Evolutionary conservation across 2,888 invertebrate genomes (phyloP), one percentile per base, ranked within the genome.

Genomic region (Drosophila engyochracea): DNA sequence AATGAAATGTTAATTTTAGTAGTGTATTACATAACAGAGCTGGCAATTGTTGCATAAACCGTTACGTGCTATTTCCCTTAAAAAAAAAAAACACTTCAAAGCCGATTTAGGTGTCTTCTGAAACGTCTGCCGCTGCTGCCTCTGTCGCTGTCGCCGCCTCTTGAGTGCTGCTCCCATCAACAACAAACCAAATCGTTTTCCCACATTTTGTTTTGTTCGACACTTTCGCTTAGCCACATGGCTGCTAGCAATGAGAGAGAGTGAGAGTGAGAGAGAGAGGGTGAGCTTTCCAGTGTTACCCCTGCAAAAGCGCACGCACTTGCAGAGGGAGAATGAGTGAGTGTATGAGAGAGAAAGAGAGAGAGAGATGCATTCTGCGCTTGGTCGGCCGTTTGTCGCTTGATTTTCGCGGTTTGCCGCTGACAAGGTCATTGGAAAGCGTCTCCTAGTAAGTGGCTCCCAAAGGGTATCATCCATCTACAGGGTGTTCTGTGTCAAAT

Each of bases 351-450:
- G 25, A 30, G 10, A 53, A 49, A 54, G 47, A 47, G 3, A 28
- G 28, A 25, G 3, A 28, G 28, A 47, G 31, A 12, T n/a, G 25
- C 16, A 9, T 25, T 47, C 47, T 47, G 47, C 25, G 25, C 9
- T 16, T 28, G 16, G 25, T 47, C 12, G 7, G 2, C 14, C 16
- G 25, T 16, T 47, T 16, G 25, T 22, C 9, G 16, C 16, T 55
- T 61, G 52, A 41, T 55, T 65, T 72, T 68, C 39, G 69, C 71
- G 66, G 71, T 16, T 71, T 72, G 70, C 55, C 66, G 60, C 60
- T 57, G 49, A 65, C 91, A 92, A 91, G 92, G 92, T 77, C 86
- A 91, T 69, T 87, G 92, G 91, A 91, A 92, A 57, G 37, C 54
- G 72, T 70, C 74, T 78, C 70, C 78, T 73, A 82, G 65, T 37